phyloP scores from a whole-genome alignment of 2,113 vertebrate species.

The Indri indri region DNA sequence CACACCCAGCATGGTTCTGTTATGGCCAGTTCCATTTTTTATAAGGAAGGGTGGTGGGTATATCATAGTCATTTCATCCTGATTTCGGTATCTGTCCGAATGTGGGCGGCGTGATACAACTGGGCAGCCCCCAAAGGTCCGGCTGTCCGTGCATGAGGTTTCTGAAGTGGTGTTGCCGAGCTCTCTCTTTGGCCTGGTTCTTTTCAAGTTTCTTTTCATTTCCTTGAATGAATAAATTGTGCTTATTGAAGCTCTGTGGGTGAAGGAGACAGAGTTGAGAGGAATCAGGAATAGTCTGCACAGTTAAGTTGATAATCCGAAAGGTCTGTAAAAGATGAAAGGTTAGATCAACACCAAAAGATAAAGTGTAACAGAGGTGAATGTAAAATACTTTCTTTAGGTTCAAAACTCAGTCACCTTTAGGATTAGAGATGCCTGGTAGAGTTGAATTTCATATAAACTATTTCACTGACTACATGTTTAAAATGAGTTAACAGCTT shows the following conservation, averaged over 20 bases:
- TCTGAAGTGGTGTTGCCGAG: neutral
- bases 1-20: neutral
- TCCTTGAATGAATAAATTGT: neutral
- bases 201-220: neutral
- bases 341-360: conserved; percentile 12
- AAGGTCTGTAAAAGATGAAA: neutral
- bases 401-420: neutral
- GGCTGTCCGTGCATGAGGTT: neutral
- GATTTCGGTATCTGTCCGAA: neutral
- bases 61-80: neutral
- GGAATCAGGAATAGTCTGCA: neutral
- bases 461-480: neutral
- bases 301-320: neutral
- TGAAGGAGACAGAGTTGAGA: neutral
- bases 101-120: neutral
- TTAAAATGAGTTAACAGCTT: neutral
- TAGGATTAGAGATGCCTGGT: neutral
- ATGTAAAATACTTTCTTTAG: neutral
- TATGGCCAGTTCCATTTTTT: neutral
- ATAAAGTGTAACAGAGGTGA: neutral
- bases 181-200: neutral
- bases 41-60: no score
- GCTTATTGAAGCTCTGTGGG: neutral
- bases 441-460: neutral
- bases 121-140: neutral